Percentiles rank a stretch among this genome's conserved stretches.
These are phyloP conservation scores for Torymus auratus DNA, from an alignment of 2,888 invertebrate species.

Conservation along the genomic window DNA sequence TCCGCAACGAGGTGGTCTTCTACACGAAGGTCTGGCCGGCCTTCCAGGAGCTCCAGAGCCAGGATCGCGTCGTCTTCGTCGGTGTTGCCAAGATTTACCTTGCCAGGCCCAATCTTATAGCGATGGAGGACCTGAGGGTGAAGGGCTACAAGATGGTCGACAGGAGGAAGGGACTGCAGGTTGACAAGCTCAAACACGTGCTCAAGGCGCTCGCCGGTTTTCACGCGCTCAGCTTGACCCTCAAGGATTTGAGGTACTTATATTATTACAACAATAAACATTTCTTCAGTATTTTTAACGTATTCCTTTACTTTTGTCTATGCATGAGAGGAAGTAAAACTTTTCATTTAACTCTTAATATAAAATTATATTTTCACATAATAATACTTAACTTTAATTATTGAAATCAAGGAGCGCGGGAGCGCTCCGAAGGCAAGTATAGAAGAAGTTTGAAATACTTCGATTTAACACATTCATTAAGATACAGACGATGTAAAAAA, in stretches of 20 bases:
- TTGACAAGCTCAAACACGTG: constrained; percentile 73
- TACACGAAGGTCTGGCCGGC: constrained; percentile 85
- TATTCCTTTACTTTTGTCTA: no score
- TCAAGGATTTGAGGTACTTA: constrained; percentile 71
- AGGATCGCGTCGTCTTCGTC: constrained; percentile 66
- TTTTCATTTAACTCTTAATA: no score
- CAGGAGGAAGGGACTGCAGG: constrained; percentile 73
- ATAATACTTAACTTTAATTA: no score
- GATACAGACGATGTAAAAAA: no score
- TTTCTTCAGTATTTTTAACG: no score
- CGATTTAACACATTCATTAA: no score
- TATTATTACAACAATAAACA: no score
- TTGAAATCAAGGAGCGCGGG: no score
- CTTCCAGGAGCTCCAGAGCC: constrained; percentile 79
- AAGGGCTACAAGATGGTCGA: constrained; percentile 76
- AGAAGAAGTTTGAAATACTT: no score
- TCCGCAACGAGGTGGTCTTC: constrained; percentile 85
- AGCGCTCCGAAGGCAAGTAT: no score
- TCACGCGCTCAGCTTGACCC: constrained; percentile 77
- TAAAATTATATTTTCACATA: no score
- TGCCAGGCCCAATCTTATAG: constrained; percentile 76
- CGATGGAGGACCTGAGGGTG: constrained; percentile 77
- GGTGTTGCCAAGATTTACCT: constrained; percentile 73
- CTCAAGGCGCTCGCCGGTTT: constrained; percentile 77
- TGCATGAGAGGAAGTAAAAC: no score